These are phyloP conservation scores for Eilema griseolum DNA, from an alignment of 2,888 invertebrate species.

Conservation along the genomic window DNA sequence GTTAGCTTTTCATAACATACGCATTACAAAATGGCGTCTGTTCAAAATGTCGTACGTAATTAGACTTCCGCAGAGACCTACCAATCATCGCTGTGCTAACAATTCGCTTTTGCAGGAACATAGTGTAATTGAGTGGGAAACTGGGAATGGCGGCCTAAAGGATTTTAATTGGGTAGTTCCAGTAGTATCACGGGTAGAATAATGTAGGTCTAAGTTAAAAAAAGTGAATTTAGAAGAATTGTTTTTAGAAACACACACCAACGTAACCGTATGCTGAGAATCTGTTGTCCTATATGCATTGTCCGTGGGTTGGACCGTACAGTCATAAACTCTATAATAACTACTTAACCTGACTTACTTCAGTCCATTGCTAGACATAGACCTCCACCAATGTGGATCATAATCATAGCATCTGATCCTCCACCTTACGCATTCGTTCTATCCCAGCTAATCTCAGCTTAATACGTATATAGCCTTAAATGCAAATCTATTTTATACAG, in stretches of 20 bases:
- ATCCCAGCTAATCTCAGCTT: not conserved
- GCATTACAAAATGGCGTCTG: not conserved
- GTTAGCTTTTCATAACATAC: conserved; percentile 6
- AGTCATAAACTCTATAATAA: too few relatives aligned
- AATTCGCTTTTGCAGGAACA: not conserved
- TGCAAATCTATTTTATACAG: conserved; percentile 5
- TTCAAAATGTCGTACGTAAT: not conserved
- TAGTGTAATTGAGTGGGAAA: not conserved
- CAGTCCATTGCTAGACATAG: too few relatives aligned
- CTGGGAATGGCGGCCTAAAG: not conserved
- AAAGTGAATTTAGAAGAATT: too few relatives aligned
- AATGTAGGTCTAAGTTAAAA: too few relatives aligned
- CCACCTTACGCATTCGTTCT: too few relatives aligned
- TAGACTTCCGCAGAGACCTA: not conserved
- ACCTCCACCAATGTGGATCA: too few relatives aligned
- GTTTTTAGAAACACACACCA: too few relatives aligned
- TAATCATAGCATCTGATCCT: too few relatives aligned
- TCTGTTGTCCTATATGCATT: too few relatives aligned
- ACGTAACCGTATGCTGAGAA: too few relatives aligned
- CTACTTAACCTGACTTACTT: too few relatives aligned
- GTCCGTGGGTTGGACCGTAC: too few relatives aligned
- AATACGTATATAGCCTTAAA: not conserved
- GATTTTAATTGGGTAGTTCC: not conserved
- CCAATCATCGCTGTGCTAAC: not conserved
- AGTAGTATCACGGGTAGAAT: not conserved